A percentile compares a stretch with the other conserved stretches of the same genome.
These are phyloP conservation scores for Procapra przewalskii DNA, from an alignment of 2,113 vertebrate genomes.

Conservation along the genomic window DNA sequence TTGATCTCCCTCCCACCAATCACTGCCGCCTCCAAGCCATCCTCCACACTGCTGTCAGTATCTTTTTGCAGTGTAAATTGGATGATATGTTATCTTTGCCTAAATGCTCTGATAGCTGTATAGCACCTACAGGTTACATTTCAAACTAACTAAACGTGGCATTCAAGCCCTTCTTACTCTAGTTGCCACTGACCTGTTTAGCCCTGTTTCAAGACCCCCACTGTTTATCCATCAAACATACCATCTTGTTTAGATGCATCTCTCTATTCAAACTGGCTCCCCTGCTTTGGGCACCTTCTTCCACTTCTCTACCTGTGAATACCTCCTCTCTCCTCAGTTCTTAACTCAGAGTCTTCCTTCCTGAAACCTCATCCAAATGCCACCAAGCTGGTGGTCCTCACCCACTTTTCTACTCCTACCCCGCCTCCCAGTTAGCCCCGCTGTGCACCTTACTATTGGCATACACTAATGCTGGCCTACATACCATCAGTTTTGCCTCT, in stretches of 20 bases:
- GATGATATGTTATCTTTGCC: slow-evolving; percentile 4
- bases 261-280: background rate
- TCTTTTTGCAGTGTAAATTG: slow-evolving; percentile 35
- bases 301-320: background rate
- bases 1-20: background rate
- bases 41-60: slow-evolving; percentile 48
- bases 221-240: background rate
- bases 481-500: background rate
- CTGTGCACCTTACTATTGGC: background rate
- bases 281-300: background rate
- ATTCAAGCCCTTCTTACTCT: background rate
- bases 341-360: background rate
- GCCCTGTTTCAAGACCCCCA: background rate
- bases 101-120: background rate
- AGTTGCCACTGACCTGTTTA: background rate
- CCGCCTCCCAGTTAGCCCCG: background rate
- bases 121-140: slow-evolving; percentile 6
- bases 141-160: background rate
- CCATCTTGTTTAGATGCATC: background rate
- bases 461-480: background rate
- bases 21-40: slow-evolving; percentile 29
- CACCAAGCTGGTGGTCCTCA: background rate
- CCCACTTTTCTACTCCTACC: background rate
- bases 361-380: background rate
- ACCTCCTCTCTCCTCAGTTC: background rate